Percentiles rank a stretch among this genome's conserved stretches.
These are phyloP conservation scores for Acinonyx jubatus DNA, from an alignment of 2,113 vertebrate species.

Conservation along the genomic window DNA sequence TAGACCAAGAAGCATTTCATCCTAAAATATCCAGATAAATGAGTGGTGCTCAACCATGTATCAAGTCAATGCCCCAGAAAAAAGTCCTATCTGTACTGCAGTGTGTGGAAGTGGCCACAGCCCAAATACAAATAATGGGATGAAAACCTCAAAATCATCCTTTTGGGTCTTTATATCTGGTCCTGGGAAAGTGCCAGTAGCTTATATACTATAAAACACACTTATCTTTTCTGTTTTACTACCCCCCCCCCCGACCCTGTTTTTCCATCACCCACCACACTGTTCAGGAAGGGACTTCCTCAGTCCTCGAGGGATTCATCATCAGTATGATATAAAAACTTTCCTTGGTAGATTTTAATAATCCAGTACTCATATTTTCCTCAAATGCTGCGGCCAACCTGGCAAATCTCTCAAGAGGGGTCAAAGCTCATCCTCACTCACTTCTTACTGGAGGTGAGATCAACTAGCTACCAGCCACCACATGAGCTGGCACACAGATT, in stretches of 20 bases:
- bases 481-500: not conserved
- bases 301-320: not conserved
- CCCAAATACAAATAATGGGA: not conserved
- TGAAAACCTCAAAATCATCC: not conserved
- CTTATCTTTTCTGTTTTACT: not conserved
- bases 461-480: not conserved
- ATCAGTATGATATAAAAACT: not conserved
- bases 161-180: not conserved
- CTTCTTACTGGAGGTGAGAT: not conserved
- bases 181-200: not conserved
- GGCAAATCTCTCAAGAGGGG: not conserved
- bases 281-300: not conserved
- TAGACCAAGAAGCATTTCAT: not conserved
- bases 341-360: not conserved
- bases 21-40: not conserved
- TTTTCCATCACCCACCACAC: not conserved
- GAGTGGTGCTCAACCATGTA: not conserved
- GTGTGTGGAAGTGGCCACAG: not conserved
- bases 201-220: not conserved
- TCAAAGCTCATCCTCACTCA: not conserved
- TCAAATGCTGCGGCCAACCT: not conserved
- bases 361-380: not conserved
- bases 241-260: rapidly evolving
- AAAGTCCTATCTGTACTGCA: not conserved
- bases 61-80: not conserved